Evolutionary conservation across 2,888 invertebrate species (phyloP).

Genomic region (Mylabris sibirica): DNA sequence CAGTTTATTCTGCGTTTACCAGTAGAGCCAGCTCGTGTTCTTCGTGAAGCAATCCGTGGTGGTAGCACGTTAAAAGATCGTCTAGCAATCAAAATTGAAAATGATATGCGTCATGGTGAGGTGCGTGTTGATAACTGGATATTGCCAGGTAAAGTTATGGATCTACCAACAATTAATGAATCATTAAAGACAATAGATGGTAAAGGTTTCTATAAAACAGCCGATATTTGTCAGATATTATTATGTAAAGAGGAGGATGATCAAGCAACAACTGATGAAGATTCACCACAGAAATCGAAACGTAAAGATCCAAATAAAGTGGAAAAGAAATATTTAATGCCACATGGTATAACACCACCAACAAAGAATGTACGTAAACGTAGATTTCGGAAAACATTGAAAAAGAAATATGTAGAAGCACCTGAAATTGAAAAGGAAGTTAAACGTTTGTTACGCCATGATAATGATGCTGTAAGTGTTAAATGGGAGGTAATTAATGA

Average conservation of each 20-base stretch:
- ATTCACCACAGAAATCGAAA: constrained; percentile 79
- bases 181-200: constrained; percentile 94
- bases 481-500: constrained; percentile 90
- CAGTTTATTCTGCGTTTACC: constrained; percentile 58
- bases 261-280: constrained; percentile 76
- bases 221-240: constrained; percentile 93
- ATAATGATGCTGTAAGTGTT: constrained; percentile 89
- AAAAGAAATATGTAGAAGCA: constrained; percentile 96
- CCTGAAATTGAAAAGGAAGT: constrained; percentile 99
- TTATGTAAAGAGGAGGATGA: constrained; percentile 90
- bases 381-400: constrained; percentile 91
- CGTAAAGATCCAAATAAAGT: constrained; percentile 81
- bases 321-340: constrained; percentile 93
- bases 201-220: constrained; percentile 97
- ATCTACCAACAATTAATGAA: constrained; percentile 91
- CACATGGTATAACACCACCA: constrained; percentile 96
- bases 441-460: constrained; percentile 86
- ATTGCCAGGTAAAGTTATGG: constrained; percentile 87
- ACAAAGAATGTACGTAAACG: constrained; percentile 93
- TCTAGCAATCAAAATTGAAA: constrained; percentile 83
- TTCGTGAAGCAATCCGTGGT: constrained; percentile 78
- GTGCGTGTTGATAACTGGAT: constrained; percentile 89
- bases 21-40: constrained; percentile 74
- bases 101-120: constrained; percentile 87
- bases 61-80: constrained; percentile 85